A percentile compares a stretch with the other conserved stretches of the same genome.
phyloP scores from a whole-genome alignment of 2,113 vertebrate species.

The Alaudala cheleensis region DNA sequence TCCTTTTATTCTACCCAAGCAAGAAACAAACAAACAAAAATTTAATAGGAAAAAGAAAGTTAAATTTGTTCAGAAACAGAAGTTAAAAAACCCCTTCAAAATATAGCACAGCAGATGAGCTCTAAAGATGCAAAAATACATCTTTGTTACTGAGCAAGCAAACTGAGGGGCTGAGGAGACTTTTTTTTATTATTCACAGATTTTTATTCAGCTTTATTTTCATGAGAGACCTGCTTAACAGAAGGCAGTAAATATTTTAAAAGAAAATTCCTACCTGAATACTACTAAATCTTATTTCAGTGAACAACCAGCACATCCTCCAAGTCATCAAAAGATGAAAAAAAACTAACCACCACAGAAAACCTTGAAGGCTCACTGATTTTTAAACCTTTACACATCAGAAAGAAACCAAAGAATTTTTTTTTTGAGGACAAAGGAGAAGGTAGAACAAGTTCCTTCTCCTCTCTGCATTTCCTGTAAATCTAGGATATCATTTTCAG shows the following conservation, averaged over 20 bases:
- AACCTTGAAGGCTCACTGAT: not conserved
- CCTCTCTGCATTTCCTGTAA: not conserved
- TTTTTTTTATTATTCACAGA: not conserved
- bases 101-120: not conserved
- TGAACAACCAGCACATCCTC: not conserved
- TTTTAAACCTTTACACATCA: not conserved
- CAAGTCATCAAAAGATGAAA: not conserved
- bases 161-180: not conserved
- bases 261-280: not conserved
- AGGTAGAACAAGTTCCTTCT: not conserved
- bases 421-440: not conserved
- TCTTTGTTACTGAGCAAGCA: not conserved
- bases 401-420: not conserved
- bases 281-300: not conserved
- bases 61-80: not conserved
- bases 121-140: not conserved
- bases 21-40: not conserved
- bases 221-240: not conserved
- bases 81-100: not conserved
- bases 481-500: not conserved
- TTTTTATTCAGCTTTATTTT: not conserved
- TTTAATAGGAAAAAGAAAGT: not conserved
- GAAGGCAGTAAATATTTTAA: not conserved
- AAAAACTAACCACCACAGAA: not conserved
- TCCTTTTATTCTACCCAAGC: not conserved